Evolutionary conservation across 2,888 invertebrate genomes (phyloP).

Genomic region (Tinea pellionella): DNA sequence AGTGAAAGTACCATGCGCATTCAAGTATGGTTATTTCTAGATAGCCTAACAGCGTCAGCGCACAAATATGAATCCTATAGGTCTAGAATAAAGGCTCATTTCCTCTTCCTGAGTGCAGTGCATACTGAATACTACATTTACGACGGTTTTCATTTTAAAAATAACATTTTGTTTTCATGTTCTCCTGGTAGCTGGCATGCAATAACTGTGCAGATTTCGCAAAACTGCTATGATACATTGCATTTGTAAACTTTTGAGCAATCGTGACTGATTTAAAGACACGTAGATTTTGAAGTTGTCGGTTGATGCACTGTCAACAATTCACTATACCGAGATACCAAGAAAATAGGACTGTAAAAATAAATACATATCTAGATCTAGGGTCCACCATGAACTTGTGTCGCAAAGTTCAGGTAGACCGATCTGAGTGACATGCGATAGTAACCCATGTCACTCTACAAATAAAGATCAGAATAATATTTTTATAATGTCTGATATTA

Average conservation of each 20-base stretch:
- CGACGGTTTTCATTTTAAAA: background rate
- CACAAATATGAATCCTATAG: background rate
- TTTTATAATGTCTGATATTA: too few relatives aligned
- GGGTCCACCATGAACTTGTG: too few relatives aligned
- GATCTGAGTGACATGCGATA: too few relatives aligned
- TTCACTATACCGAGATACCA: too few relatives aligned
- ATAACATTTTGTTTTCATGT: background rate
- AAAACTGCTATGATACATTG: background rate
- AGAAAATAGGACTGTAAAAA: too few relatives aligned
- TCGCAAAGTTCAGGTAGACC: too few relatives aligned
- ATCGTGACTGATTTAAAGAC: too few relatives aligned
- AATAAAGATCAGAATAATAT: too few relatives aligned
- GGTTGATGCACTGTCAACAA: too few relatives aligned
- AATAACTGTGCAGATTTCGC: background rate
- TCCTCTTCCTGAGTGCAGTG: background rate
- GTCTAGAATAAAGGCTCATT: background rate
- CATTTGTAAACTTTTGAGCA: background rate
- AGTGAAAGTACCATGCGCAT: constrained; percentile 11
- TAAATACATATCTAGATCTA: too few relatives aligned
- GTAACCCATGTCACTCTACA: too few relatives aligned
- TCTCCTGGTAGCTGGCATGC: constrained; percentile 3
- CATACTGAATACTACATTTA: background rate
- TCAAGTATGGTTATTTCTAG: background rate
- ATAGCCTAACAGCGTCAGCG: background rate
- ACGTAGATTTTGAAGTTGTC: too few relatives aligned